phyloP scores from a whole-genome alignment of 2,797 vertebrate species.

The Telmatherina bonti region DNA sequence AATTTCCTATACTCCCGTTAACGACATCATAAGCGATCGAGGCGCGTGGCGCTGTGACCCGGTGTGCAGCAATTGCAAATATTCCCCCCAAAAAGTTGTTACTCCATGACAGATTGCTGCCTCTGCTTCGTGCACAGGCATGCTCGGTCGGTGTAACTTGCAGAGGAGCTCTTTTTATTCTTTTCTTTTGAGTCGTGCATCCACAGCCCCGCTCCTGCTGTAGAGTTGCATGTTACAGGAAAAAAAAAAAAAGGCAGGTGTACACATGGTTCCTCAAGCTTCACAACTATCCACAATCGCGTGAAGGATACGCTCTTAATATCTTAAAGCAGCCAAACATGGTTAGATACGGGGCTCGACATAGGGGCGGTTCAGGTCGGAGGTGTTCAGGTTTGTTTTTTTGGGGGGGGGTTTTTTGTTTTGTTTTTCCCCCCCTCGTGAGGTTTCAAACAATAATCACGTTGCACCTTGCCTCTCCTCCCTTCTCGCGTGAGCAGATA shows the following conservation, averaged over 20 bases:
- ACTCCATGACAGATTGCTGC: conserved; percentile 54
- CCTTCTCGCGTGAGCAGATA: conserved; percentile 14
- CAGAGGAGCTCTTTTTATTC: conserved; percentile 14
- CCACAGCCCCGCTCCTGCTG: conserved; percentile 15
- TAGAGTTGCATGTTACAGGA: conserved; percentile 40
- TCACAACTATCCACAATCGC: conserved; percentile 23
- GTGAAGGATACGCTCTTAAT: conserved; percentile 21
- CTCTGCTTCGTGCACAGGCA: conserved; percentile 39
- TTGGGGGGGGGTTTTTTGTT: not conserved
- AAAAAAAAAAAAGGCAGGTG: conserved; percentile 73
- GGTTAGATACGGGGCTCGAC: conserved; percentile 81
- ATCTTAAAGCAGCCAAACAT: conserved; percentile 82
- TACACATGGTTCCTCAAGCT: conserved; percentile 66
- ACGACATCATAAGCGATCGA: conserved; percentile 16
- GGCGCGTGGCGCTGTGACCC: conserved; percentile 48
- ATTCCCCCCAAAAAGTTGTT: conserved; percentile 46
- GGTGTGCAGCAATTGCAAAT: conserved; percentile 29
- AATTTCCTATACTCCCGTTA: conserved; percentile 46
- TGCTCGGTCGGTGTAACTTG: conserved; percentile 52
- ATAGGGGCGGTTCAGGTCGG: conserved; percentile 79
- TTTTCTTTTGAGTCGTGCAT: conserved; percentile 24
- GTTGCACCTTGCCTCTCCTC: conserved; percentile 62
- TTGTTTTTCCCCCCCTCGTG: conserved; percentile 1
- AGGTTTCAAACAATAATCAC: conserved; percentile 84
- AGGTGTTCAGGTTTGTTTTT: conserved; percentile 4